These are phyloP conservation scores for Mya arenaria DNA, from an alignment of 1,140 invertebrate genomes.

Conservation along the genomic window DNA sequence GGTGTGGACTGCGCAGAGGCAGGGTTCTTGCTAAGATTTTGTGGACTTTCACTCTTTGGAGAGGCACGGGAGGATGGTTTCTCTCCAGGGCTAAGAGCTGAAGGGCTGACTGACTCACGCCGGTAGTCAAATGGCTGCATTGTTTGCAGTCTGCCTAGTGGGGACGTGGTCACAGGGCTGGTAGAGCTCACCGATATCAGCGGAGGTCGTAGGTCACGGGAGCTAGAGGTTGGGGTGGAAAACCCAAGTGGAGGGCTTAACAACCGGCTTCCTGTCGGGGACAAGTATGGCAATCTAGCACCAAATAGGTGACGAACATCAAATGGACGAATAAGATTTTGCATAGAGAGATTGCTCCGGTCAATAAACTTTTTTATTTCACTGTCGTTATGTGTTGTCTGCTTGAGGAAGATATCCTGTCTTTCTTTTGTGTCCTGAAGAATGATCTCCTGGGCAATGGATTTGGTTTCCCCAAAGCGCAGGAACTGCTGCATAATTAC, in stretches of 20 bases:
- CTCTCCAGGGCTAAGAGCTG: constrained; percentile 64
- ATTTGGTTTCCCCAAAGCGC: constrained; percentile 91
- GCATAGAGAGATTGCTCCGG: constrained; percentile 79
- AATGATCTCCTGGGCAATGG: constrained; percentile 90
- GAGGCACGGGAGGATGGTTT: constrained; percentile 62
- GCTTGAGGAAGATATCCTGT: constrained; percentile 76
- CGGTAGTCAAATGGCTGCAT: constrained; percentile 97
- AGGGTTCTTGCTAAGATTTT: constrained; percentile 74
- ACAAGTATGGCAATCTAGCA: constrained; percentile 67
- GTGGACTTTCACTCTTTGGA: constrained; percentile 73
- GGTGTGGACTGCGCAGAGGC: constrained; percentile 67
- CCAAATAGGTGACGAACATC: constrained; percentile 74
- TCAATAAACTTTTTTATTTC: constrained; percentile 85
- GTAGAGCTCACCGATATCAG: constrained; percentile 70
- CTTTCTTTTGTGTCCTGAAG: constrained; percentile 84
- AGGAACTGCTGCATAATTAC: constrained; percentile 93
- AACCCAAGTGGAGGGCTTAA: constrained; percentile 69
- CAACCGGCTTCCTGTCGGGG: constrained; percentile 65
- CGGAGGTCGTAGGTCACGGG: constrained; percentile 67
- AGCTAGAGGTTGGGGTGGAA: constrained; percentile 63
- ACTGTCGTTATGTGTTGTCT: constrained; percentile 80
- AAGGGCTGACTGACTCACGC: constrained; percentile 85
- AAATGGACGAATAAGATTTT: constrained; percentile 75
- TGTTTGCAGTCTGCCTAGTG: constrained; percentile 93
- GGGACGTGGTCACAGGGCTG: constrained; percentile 83